Base-by-base conservation (phyloP, 1,140 invertebrate genomes). In the Aphelenchoides avenae region DNA sequence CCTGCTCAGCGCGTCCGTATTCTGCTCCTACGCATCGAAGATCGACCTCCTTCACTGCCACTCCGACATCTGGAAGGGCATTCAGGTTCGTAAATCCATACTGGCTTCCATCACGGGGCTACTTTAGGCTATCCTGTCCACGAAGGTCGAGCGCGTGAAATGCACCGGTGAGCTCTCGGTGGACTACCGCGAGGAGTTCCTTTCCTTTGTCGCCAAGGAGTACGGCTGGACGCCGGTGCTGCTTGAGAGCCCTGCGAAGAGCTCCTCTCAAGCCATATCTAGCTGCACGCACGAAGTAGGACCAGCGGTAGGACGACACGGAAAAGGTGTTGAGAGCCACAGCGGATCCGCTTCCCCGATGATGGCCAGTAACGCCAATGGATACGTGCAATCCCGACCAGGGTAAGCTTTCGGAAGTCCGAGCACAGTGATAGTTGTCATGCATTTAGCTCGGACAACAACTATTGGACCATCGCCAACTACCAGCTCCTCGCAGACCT, bases 11-110 rank as follows among this genome's bases (percentile, higher is more conserved):
- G 58, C 64, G 2, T 75, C 75, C 26, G 62, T 75, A 37, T 76
- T 75, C 27, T 75, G 73, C 30, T 73, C 74, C 5, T 59, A 70
- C 15, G 69, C 75, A 2, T 75, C 75, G 9, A 63, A 76, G 50
- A 58, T 75, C 5, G 73, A 75, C 41, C 51, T 75, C 3, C 56
- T 75, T 3, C 56, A 73, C 31, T 69, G 48, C 43, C 61, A 57
- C 42, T 49, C 40, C 3, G 58, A 68, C 7, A 34, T 72, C 6
- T 51, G 41, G 40, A 50, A 55, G 41, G 15, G 27, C 40, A 57
- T 64, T 64, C 34, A 46, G 47, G 40, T 58, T 50, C 20, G 40
- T n/a, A 5, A 29, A 11, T n/a, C 29, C 34, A 13, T 56, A n/a
- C 18, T 15, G 4, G 2, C 0, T 11, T 7, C 7, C 11, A 6